Base-by-base conservation (phyloP, 2,888 invertebrate species). In the Ganaspis brasiliensis region DNA sequence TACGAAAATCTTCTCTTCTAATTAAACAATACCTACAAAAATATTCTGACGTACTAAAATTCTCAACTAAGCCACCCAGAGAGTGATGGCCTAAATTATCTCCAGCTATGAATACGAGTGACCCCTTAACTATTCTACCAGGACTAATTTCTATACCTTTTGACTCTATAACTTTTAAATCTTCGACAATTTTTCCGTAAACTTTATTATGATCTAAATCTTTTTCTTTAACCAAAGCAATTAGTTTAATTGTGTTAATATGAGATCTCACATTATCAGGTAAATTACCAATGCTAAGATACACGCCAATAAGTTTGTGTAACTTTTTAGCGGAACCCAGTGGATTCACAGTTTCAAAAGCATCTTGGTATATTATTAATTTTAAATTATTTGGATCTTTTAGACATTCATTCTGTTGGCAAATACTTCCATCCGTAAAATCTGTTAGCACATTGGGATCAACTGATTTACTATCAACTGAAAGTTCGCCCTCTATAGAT, bases 271-370 rank as follows among this genome's bases (percentile, higher is more conserved):
- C 61, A 72, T 83, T 82, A 45, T 79, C 72, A 5, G 80, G 77
- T 45, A 89, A 70, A 82, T 88, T 88, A 45, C 78, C 86, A 14
- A 88, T 24, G 10, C 75, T 79, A 81, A 87, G 82, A 72, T 88
- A 89, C 35, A 89, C 59, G 14, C 83, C 87, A 52, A 86, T 52
- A 21, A 88, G 55, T 83, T 88, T 87, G 70, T 89, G 81, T 67
- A 85, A 87, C 74, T 77, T 82, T 80, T 79, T 86, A 8, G 86
- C 81, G 0, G 85, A 79, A 16, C 87, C 87, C 16, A 89, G 63
- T 16, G 87, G 87, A 79, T 88, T 88, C 21, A 88, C 87, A 49
- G 85, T 19, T 77, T 88, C 86, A 76, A 88, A 86, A 12, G 83
- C 83, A 80, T 87, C 87, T 79, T 87, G 87, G 80, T 83, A 88